Base-by-base conservation (phyloP, 2,797 vertebrate genomes). In the Dermochelys coriacea region DNA sequence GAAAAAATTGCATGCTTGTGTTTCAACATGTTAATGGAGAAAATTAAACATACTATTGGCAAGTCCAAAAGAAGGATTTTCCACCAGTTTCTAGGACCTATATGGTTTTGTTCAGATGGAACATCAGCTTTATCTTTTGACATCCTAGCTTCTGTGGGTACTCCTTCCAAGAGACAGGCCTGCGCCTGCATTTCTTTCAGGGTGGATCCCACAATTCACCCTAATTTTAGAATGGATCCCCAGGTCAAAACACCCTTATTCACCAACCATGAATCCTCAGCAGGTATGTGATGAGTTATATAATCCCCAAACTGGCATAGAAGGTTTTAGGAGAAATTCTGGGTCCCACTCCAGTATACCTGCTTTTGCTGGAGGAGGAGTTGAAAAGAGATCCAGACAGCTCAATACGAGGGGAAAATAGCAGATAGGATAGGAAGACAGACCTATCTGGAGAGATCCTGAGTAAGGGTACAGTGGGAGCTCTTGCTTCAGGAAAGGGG, bases 301-400 rank as follows among this genome's bases (percentile, higher is more conserved):
- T 80, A 78, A 84, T 51, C 2, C 82, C 5, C 85, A 0, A 0
- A 12, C 5, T 79, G 2, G 34, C 31, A 64, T 34, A 34, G 57
- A 15, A 12, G 12, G 61, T 34, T 14, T 61, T 61, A 61, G 57
- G 29, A 61, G 57, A 61, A 31, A 61, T 61, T 61, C 57, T 61
- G 57, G 27, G 29, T 61, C 57, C 57, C 29, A 61, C 29, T 29
- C 12, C 57, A 61, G 31, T 61, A 57, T 12, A 61, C 29, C 29
- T 31, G 57, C 29, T 34, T 61, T 61, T 16, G 12, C 6, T 61
- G 29, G 12, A 61, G 29, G 6, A 34, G 29, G 29, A 29, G 15
- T 64, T 34, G n/a, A n/a, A 64, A 64, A 59, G 57, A 64, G 57
- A 61, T 61, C 3, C 31, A n/a, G 61, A 19, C 34, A 64, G 15